Evolutionary conservation across 2,888 invertebrate genomes (phyloP), one percentile per base, ranked within the genome.

Genomic region (Acleris holmiana): DNA sequence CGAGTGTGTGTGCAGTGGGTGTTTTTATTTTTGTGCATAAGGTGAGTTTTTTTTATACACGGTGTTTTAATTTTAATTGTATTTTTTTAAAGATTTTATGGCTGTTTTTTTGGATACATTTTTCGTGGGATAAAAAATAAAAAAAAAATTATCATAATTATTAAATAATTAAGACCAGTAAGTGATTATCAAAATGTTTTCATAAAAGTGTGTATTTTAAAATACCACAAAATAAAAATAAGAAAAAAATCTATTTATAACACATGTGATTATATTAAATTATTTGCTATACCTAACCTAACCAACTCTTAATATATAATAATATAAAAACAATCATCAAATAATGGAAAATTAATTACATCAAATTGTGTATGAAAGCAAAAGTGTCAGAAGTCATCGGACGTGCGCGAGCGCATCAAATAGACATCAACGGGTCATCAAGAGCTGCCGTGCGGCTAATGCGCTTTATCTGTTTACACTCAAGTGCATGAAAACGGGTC

Each of bases 381-480:
- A 49, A 59, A 49, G 35, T 35, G 35, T 35, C 35, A 35, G 35
- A 35, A 13, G 44, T 60, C 44, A 29, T 44, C 23, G 17, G 50
- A 23, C 44, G 40, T 54, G 50, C 35, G 55, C 50, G 61, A 61
- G 71, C 72, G 72, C 80, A 77, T 85, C 74, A 75, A 82, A 86
- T 86, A 86, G 82, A 84, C 83, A 80, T 87, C 84, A 87, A 84
- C 85, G 84, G 70, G 71, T 71, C 67, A 68, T 67, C 69, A 48
- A 19, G 35, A 44, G 17, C n/a, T 15, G 44, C 44, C 5, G n/a
- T 15, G 44, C 44, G n/a, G n/a, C 44, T n/a, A 44, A 44, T 44
- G 44, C 41, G 41, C 17, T 44, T 4, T 44, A n/a, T n/a, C 44
- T 17, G 44, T 44, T 17, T 44, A 17, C 44, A 17, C 17, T n/a